Base-by-base conservation (phyloP, 2,888 invertebrate genomes). In the Empis stercorea region DNA sequence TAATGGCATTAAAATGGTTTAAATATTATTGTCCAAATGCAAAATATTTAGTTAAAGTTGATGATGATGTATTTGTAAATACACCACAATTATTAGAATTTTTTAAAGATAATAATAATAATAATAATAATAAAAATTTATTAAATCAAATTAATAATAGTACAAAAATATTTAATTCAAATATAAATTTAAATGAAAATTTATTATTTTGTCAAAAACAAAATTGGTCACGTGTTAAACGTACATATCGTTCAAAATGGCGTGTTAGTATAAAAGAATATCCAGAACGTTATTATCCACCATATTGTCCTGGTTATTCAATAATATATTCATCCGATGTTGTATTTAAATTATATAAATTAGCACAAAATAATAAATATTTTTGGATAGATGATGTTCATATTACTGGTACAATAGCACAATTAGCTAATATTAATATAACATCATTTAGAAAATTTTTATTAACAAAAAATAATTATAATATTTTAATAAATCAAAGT, bases 301-400 rank as follows among this genome's bases (percentile, higher is more conserved):
- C 75, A 2, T 87, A 87, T 61, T 88, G 87, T 66, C 76, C 80
- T 20, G 87, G 87, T 20, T 80, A 77, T 74, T 78, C 76, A 3
- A 76, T 84, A 48, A 67, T 84, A 11, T 81, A 81, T 58, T 81
- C 81, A 1, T 71, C 74, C 38, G 81, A 82, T 60, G 75, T 76
- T 36, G 75, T 75, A 14, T 71, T 71, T 48, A 67, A 71, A 27
- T 65, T 81, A 13, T 76, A 79, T 44, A 69, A 68, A 46, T 73
- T 74, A 42, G 81, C 81, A 2, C 78, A 80, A 57, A 68, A 64
- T 9, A 66, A 73, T 4, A 76, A 76, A 2, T 87, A 82, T 61
- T 86, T 87, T 69, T 87, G 87, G 87, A 82, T 87, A 44, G 87
- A 88, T 61, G 87, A 87, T 63, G 84, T 84, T 32, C 84, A 82